Base-by-base conservation (phyloP, 2,113 vertebrate genomes). In the Pseudonaja textilis region DNA sequence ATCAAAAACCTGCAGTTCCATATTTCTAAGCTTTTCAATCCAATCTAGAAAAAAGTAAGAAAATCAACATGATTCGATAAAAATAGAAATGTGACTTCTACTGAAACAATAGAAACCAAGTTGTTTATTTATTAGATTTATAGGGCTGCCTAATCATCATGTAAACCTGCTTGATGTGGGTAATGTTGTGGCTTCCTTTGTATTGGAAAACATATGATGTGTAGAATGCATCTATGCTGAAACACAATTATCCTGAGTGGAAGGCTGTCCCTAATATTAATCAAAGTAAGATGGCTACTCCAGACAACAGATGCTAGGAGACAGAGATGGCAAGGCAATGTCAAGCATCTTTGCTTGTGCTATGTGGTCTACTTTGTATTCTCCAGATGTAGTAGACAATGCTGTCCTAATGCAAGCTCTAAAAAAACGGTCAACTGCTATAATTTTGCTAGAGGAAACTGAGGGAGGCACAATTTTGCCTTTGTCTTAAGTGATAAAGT, bases 11-110 rank as follows among this genome's bases (percentile, higher is more conserved):
- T 93, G 59, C 57, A 54, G 8, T 87, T 87, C 57, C 93, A 89
- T 69, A 86, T 93, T 95, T 96, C 87, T 93, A 92, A 94, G 18
- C 90, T 85, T 64, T 96, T 93, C 91, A 96, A 94, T 95, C 95
- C 95, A 91, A 95, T 95, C 93, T 97, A 85, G 95, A 95, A 89
- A 50, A 93, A 90, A 96, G 85, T 54, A 45, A 54, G 45, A 95
- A 90, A 89, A 90, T 42, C 8, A 20, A 29, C 93, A 94, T 94
- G 94, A 92, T 91, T 92, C 93, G 90, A 93, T 91, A 91, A 85
- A 95, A 93, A 95, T 95, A 95, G 25, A 93, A 93, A 64, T 45
- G 9, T 85, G 50, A 64, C 23, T 64, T 26, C 18, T 90, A 6
- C 20, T 59, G 47, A 92, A 92, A 89, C 88, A 57, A 47, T 29